Conservation (phyloP, 2,113 vertebrate genomes). For the Carlito syrichta region DNA sequence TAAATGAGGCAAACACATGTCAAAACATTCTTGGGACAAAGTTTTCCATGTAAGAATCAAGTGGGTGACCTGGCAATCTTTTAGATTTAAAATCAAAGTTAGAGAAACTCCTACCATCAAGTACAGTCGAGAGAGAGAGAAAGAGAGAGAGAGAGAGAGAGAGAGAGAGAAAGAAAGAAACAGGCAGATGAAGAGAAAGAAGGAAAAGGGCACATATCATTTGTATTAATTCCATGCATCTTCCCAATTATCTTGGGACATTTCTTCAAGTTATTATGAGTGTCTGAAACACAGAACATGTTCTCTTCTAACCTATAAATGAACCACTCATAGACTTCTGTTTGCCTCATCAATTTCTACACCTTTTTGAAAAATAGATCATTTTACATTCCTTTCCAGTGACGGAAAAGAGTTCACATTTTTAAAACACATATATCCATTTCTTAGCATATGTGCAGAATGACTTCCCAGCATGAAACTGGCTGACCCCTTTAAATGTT, state of each 20-base stretch:
- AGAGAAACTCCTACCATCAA: not conserved
- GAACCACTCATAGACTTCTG: constrained; percentile 68
- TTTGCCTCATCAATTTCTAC: constrained; percentile 73
- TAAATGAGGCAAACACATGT: not conserved
- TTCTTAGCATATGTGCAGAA: constrained; percentile 55
- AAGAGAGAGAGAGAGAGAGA: not conserved
- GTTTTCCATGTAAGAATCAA: not conserved
- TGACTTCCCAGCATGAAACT: constrained; percentile 61
- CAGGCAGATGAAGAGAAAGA: not conserved
- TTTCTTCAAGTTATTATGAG: constrained; percentile 31
- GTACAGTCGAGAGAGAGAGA: not conserved
- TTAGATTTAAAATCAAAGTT: not conserved
- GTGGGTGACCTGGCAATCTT: not conserved
- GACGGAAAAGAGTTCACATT: constrained; percentile 49
- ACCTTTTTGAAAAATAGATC: constrained; percentile 72
- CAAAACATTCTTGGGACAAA: not conserved
- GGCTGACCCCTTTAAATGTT: constrained; percentile 56
- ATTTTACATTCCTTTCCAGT: constrained; percentile 70
- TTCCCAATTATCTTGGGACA: constrained; percentile 24
- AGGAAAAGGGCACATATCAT: not conserved
- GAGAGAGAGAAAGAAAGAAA: not conserved
- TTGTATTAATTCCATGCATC: not conserved
- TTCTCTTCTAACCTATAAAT: constrained; percentile 49
- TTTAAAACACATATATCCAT: constrained; percentile 60
- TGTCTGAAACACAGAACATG: constrained; percentile 45